These are phyloP conservation scores for Trichonephila clavipes DNA, from an alignment of 1,140 invertebrate genomes.

Conservation along the genomic window DNA sequence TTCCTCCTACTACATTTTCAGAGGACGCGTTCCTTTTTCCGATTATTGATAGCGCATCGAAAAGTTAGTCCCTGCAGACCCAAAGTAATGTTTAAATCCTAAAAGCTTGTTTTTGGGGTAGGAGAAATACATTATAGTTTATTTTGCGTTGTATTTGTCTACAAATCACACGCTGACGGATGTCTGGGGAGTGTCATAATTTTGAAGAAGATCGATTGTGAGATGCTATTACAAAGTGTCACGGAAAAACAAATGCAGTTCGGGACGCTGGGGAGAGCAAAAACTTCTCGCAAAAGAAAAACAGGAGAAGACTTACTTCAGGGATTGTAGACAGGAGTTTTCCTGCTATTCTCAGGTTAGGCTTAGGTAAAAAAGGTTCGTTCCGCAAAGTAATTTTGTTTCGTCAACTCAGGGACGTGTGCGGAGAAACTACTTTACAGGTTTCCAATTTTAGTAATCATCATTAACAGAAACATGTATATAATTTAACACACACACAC, in stretches of 20 bases:
- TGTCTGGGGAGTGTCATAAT: conserved; percentile 65
- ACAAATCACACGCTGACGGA: conserved; percentile 60
- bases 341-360: not conserved
- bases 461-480: too few species aligned
- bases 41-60: conserved; percentile 16
- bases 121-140: conserved; percentile 65
- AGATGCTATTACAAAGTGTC: conserved; percentile 72
- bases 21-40: not conserved
- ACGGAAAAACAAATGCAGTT: conserved; percentile 69
- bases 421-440: too few species aligned
- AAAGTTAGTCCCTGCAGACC: not conserved
- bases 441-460: too few species aligned
- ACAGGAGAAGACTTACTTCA: not conserved
- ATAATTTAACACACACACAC: too few species aligned
- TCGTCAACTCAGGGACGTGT: too few species aligned
- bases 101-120: conserved; percentile 39
- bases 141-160: conserved; percentile 69
- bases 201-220: conserved; percentile 75
- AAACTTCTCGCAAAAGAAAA: conserved; percentile 25
- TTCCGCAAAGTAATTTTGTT: too few species aligned
- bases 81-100: conserved; percentile 36
- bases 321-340: not conserved
- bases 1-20: not conserved
- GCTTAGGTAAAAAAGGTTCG: not conserved
- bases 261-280: conserved; percentile 23